Conservation (phyloP, 2,113 vertebrate species). For the Aleadryas rufinucha region DNA sequence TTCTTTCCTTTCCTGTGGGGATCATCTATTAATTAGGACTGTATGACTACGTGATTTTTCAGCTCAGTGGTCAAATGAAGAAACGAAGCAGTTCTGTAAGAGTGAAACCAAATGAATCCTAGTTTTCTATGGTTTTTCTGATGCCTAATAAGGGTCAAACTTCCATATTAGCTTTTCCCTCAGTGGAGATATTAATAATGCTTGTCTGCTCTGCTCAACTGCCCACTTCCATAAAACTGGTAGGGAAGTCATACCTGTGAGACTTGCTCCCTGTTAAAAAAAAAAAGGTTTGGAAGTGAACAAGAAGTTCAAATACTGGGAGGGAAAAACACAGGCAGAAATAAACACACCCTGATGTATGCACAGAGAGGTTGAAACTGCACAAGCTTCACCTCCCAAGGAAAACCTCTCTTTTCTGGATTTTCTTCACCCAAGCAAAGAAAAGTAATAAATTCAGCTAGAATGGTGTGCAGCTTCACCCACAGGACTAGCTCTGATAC, state of each 20-base stretch:
- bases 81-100: background rate
- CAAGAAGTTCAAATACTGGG: background rate
- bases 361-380: background rate
- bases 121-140: conserved; percentile 14
- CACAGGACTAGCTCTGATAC: background rate
- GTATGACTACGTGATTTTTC: conserved; percentile 46
- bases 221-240: conserved; percentile 8
- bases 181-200: conserved; percentile 25
- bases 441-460: background rate
- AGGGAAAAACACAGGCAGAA: background rate
- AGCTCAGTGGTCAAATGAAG: conserved; percentile 54
- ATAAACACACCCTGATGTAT: background rate
- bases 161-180: conserved; percentile 33
- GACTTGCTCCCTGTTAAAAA: background rate
- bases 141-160: conserved; percentile 45
- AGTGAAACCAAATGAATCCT: conserved; percentile 21
- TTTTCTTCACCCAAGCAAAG: background rate
- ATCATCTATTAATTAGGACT: conserved; percentile 38
- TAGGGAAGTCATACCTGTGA: background rate
- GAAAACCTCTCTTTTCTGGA: background rate
- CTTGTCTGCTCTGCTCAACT: conserved; percentile 45
- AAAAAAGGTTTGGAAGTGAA: background rate
- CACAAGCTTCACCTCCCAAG: background rate
- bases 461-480: fast-evolving
- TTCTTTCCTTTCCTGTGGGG: conserved; percentile 14